Base-by-base conservation (phyloP, 2,113 vertebrate species). In the Microtus oregoni region DNA sequence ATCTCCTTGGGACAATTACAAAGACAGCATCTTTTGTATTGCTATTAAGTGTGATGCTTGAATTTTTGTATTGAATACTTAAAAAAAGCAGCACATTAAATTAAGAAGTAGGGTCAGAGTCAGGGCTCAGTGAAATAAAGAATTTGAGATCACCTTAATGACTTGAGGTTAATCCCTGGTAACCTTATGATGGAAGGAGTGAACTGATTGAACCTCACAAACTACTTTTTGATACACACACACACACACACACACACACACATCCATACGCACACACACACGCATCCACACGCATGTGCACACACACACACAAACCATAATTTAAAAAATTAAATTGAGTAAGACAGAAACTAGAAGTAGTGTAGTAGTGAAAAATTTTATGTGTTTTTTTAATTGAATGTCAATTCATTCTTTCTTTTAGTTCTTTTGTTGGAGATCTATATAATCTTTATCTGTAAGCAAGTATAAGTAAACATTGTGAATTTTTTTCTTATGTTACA, bases 141-240 rank as follows among this genome's bases (percentile, higher is more conserved):
- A 44, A 38, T 15, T 65, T 65, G 26, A 61, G 7, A 13, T 26
- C 44, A 44, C 1, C 7, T 17, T 19, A 14, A 44, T 32, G 24
- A 26, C 7, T 14, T 30, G 58, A 44, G 4, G 10, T 41, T 5
- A 2, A 65, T 65, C 7, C 17, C 15, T 85, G 26, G 14, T 9
- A 30, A 2, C 4, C 7, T 65, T 14, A 65, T 9, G 2, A 22
- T 19, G 1, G 2, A 65, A 11, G 26, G 2, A 65, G 15, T 61
- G 58, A 44, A 65, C 41, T 44, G 1, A 65, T 4, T 41, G 15
- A 65, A 15, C 65, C 26, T 65, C n/a, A 85, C 13, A 30, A 65
- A 41, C 41, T 65, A 24, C 11, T 28, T 55, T 83, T n/a, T 83
- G 13, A 38, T 26, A 20, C 28, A 44, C 32, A 61, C 9, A 22